These are phyloP conservation scores for Sylvia atricapilla DNA, from an alignment of 2,113 vertebrate species.

Conservation along the genomic window DNA sequence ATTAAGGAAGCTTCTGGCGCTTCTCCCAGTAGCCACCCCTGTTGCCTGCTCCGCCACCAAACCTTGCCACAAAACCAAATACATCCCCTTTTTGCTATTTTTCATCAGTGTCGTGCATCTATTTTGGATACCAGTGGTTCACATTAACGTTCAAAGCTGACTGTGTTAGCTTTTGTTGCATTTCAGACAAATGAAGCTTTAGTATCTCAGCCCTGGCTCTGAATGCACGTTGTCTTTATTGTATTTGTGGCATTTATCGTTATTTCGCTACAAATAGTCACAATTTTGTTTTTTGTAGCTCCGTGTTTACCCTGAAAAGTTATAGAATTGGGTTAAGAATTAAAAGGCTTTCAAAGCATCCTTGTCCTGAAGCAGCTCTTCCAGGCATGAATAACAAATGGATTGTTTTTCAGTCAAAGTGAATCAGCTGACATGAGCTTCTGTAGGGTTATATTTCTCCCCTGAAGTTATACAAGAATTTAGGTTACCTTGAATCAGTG, in stretches of 20 bases:
- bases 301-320: not conserved
- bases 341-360: conserved; percentile 25
- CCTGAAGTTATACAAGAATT: not conserved
- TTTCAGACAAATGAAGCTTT: not conserved
- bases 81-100: not conserved
- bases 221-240: not conserved
- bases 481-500: not conserved
- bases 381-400: conserved; percentile 31
- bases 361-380: conserved; percentile 33
- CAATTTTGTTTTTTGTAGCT: not conserved
- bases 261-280: not conserved
- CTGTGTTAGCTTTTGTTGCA: not conserved
- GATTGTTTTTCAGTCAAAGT: conserved; percentile 31
- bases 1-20: not conserved
- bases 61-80: not conserved
- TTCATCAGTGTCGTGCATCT: not conserved
- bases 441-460: not conserved
- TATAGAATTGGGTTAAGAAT: not conserved
- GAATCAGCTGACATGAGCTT: not conserved
- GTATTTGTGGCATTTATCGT: not conserved
- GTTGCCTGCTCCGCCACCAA: not conserved
- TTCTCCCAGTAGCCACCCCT: not conserved
- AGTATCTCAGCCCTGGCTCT: not conserved
- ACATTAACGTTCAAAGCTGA: not conserved
- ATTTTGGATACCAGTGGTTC: not conserved